phyloP scores from a whole-genome alignment of 2,113 vertebrate species.

The Plecturocebus donacophilus region DNA sequence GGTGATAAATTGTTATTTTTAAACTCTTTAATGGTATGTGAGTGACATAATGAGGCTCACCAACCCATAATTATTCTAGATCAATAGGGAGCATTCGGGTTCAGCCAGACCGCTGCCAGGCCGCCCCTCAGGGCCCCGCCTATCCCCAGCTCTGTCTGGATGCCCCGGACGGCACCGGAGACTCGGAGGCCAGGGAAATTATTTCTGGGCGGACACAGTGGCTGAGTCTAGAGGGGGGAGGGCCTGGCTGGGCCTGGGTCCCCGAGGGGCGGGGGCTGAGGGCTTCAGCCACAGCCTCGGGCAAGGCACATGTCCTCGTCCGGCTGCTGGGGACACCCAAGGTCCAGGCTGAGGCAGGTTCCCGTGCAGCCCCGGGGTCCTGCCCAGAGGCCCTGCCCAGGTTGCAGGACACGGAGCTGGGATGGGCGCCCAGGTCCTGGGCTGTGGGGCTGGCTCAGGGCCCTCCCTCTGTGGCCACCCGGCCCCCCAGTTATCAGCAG shows the following conservation, averaged over 20 bases:
- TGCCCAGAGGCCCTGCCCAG: too few relatives aligned
- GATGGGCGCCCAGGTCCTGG: not conserved
- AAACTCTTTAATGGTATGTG: not conserved
- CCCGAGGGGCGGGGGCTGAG: not conserved
- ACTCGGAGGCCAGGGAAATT: not conserved
- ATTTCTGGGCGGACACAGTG: not conserved
- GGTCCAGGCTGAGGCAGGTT: not conserved
- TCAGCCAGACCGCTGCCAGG: not conserved
- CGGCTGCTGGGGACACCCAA: not conserved
- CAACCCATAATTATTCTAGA: not conserved
- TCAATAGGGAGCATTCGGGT: not conserved
- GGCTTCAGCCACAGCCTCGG: too few relatives aligned
- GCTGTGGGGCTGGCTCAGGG: not conserved
- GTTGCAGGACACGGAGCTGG: not conserved
- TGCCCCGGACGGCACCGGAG: not conserved
- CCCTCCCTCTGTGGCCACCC: too few relatives aligned
- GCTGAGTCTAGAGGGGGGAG: not conserved
- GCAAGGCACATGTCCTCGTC: not conserved
- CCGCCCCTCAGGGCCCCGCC: rapidly evolving
- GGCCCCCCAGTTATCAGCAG: not conserved
- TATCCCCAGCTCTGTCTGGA: not conserved
- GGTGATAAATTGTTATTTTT: not conserved
- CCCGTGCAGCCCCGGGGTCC: not conserved
- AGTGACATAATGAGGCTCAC: not conserved
- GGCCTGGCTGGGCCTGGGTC: not conserved